These are phyloP conservation scores for Eristalinus aeneus DNA, from an alignment of 2,888 invertebrate genomes.

Conservation along the genomic window DNA sequence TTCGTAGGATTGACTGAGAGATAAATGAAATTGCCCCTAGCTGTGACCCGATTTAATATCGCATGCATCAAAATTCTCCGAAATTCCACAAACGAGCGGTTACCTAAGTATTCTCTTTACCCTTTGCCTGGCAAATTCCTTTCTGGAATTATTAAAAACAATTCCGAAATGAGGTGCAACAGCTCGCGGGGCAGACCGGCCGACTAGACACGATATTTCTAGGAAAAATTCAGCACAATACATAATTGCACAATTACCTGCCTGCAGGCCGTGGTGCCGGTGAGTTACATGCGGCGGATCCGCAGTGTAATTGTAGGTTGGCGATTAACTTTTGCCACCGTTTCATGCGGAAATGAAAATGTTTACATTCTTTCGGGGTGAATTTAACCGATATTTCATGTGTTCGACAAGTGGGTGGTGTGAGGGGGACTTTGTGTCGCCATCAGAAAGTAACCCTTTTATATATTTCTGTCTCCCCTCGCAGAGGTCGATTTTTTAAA, in stretches of 20 bases:
- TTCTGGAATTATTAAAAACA: constrained; percentile 45
- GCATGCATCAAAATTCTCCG: background rate
- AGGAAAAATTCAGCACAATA: constrained; percentile 51
- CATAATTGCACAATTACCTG: constrained; percentile 53
- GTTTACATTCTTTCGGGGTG: constrained; percentile 68
- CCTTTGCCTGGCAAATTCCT: constrained; percentile 31
- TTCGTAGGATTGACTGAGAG: background rate
- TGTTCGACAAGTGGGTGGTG: constrained; percentile 59
- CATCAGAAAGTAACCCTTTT: constrained; percentile 44
- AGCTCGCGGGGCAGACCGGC: constrained; percentile 25
- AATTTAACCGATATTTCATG: constrained; percentile 69
- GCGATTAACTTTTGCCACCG: constrained; percentile 70
- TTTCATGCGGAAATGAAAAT: constrained; percentile 71
- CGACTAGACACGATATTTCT: constrained; percentile 51
- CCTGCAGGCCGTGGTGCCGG: constrained; percentile 21
- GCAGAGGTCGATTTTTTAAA: constrained; percentile 17
- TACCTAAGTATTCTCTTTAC: constrained; percentile 31
- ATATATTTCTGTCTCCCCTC: constrained; percentile 44
- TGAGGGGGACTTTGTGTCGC: constrained; percentile 53
- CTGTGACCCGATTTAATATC: background rate
- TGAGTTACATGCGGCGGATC: constrained; percentile 51
- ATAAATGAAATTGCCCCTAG: background rate
- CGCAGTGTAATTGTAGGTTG: constrained; percentile 67
- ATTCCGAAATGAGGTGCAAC: constrained; percentile 44
- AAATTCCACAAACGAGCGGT: constrained; percentile 2